Percentiles rank a stretch among this genome's conserved stretches.
Conservation (phyloP, 2,888 invertebrate genomes). For the Scaptomyza cyrtandrae region DNA sequence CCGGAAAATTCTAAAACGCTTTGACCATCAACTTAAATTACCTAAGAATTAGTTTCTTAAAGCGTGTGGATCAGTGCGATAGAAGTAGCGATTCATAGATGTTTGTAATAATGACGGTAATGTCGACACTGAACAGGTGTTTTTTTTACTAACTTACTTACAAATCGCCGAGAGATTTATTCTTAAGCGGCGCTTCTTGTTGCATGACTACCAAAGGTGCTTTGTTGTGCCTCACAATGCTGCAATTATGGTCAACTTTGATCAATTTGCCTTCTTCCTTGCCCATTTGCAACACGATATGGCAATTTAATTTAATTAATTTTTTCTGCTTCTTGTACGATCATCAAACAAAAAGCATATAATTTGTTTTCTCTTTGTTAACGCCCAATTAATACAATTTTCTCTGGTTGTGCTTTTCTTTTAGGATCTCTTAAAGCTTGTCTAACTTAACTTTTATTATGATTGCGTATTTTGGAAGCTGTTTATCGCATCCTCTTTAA, state of each 20-base stretch:
- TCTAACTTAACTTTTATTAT: not conserved
- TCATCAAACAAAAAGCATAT: not conserved
- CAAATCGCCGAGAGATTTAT: slow-evolving; percentile 1
- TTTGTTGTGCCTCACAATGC: slow-evolving; percentile 1
- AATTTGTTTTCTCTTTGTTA: not conserved
- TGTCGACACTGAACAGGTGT: slow-evolving; percentile 14
- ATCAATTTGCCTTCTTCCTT: slow-evolving; percentile 4
- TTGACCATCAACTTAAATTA: not conserved
- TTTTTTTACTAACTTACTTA: too few relatives aligned
- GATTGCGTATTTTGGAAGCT: not conserved
- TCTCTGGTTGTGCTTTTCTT: not conserved
- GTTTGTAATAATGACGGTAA: slow-evolving; percentile 6
- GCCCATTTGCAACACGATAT: slow-evolving; percentile 13
- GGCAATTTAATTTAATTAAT: slow-evolving; percentile 15
- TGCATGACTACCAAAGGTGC: not conserved
- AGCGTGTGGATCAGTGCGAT: slow-evolving; percentile 1
- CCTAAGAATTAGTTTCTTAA: not conserved
- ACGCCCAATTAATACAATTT: slow-evolving; percentile 1
- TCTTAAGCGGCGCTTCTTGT: slow-evolving; percentile 7
- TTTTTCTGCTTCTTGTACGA: slow-evolving; percentile 6
- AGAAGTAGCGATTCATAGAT: not conserved
- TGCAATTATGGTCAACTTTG: slow-evolving; percentile 7
- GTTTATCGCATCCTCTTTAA: not conserved
- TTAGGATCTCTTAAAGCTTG: not conserved
- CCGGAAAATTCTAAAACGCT: not conserved